Conservation (phyloP, 2,797 vertebrate genomes). For the Poeciliopsis gracilis region DNA sequence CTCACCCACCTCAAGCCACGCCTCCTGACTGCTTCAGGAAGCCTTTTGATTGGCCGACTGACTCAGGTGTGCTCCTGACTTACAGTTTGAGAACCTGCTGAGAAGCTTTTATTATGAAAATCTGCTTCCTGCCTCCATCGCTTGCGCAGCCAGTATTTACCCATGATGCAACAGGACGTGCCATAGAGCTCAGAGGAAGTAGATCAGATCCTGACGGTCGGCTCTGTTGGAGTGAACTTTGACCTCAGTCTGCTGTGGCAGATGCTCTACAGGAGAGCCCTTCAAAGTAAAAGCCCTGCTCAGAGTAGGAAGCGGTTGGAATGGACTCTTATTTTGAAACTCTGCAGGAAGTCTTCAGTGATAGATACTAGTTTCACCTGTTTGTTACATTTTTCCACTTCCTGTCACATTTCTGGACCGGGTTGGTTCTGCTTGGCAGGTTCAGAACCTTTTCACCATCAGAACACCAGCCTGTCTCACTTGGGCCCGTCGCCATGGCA, state of each 20-base stretch:
- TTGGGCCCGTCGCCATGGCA: background rate
- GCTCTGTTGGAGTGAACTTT: background rate
- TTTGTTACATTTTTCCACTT: background rate
- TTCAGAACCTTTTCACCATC: background rate
- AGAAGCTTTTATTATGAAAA: slow-evolving; percentile 13
- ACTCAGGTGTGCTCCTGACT: slow-evolving; percentile 8
- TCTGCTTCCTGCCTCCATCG: slow-evolving; percentile 25
- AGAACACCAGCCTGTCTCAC: background rate
- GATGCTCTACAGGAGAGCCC: background rate
- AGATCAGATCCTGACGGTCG: background rate
- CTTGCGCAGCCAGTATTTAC: slow-evolving; percentile 45
- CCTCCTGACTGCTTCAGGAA: background rate
- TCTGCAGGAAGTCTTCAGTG: background rate
- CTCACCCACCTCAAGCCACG: background rate
- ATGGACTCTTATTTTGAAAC: slow-evolving; percentile 4
- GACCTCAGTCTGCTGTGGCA: background rate
- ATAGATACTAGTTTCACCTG: background rate
- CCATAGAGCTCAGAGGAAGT: slow-evolving; percentile 27
- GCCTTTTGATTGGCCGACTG: slow-evolving; percentile 11
- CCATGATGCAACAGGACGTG: slow-evolving; percentile 56
- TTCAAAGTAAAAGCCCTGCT: slow-evolving; percentile 1
- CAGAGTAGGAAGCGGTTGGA: background rate
- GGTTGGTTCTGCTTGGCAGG: background rate
- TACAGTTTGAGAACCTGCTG: background rate
- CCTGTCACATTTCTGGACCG: background rate